Evolutionary conservation across 2,888 invertebrate species (phyloP).

Genomic region (Opisthograptis luteolata): DNA sequence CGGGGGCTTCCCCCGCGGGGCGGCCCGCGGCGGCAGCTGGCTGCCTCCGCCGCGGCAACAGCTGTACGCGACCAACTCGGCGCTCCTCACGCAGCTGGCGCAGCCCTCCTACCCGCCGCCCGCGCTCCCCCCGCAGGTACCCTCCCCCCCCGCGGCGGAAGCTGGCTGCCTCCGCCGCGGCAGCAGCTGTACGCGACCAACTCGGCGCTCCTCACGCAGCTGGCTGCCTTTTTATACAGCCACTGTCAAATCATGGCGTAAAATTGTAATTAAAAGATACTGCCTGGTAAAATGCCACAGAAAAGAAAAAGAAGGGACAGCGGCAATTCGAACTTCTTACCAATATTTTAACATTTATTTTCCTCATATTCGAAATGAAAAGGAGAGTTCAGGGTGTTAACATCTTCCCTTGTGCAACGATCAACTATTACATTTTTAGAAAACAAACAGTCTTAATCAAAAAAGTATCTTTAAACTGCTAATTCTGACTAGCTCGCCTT

Average conservation of each 20-base stretch:
- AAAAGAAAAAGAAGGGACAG: too few relatives aligned
- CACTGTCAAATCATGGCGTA: too few relatives aligned
- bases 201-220: slow-evolving; percentile 85
- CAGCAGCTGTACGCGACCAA: slow-evolving; percentile 71
- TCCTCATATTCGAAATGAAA: too few relatives aligned
- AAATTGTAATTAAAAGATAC: too few relatives aligned
- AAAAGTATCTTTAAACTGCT: not conserved
- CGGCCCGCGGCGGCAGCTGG: slow-evolving; percentile 52
- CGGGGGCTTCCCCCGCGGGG: slow-evolving; percentile 50
- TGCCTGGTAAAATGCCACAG: too few relatives aligned
- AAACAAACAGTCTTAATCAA: too few relatives aligned
- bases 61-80: slow-evolving; percentile 74
- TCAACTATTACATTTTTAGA: too few relatives aligned
- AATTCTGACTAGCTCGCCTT: not conserved
- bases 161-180: slow-evolving; percentile 59
- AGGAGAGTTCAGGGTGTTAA: too few relatives aligned
- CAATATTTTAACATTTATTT: too few relatives aligned
- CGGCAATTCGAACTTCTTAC: too few relatives aligned
- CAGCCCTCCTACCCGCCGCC: slow-evolving; percentile 84
- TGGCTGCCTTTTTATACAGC: too few relatives aligned
- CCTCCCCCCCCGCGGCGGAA: slow-evolving; percentile 46
- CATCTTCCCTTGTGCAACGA: too few relatives aligned
- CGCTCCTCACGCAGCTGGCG: slow-evolving; percentile 86
- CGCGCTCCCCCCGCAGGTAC: slow-evolving; percentile 49
- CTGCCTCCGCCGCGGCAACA: slow-evolving; percentile 64